Conservation (phyloP, 2,113 vertebrate species). For the Ochotona curzoniae region DNA sequence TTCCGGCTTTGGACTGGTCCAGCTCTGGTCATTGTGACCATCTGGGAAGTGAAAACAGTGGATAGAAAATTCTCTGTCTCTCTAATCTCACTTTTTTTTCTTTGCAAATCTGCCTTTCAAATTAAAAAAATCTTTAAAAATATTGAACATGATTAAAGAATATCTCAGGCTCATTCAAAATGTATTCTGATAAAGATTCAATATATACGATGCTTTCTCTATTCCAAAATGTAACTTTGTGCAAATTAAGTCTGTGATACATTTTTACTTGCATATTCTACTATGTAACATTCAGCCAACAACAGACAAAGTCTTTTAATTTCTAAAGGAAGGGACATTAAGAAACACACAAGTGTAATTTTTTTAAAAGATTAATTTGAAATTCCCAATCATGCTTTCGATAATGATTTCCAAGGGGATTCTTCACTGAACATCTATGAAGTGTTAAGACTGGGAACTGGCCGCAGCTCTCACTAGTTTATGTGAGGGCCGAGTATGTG, state of each 20-base stretch:
- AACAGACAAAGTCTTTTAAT: not conserved
- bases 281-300: conserved; percentile 24
- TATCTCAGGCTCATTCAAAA: conserved; percentile 48
- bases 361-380: conserved; percentile 37
- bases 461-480: no score
- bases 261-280: conserved; percentile 59
- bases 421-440: not conserved
- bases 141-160: conserved; percentile 50
- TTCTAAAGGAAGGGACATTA: conserved; percentile 34
- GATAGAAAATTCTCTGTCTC: no score
- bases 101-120: no score
- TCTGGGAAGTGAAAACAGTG: no score
- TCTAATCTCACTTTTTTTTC: no score
- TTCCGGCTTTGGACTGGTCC: no score
- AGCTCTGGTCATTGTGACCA: no score
- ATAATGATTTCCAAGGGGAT: conserved; percentile 11
- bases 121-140: not conserved
- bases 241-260: not conserved
- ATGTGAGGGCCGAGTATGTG: no score
- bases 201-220: conserved; percentile 15
- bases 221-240: conserved; percentile 27
- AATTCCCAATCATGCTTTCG: conserved; percentile 36
- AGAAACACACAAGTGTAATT: conserved; percentile 24
- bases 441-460: not conserved
- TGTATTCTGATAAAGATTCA: conserved; percentile 33